Percentiles rank a stretch among this genome's conserved stretches.
These are phyloP conservation scores for Cephalopholis sonnerati DNA, from an alignment of 2,113 vertebrate genomes.

Conservation along the genomic window DNA sequence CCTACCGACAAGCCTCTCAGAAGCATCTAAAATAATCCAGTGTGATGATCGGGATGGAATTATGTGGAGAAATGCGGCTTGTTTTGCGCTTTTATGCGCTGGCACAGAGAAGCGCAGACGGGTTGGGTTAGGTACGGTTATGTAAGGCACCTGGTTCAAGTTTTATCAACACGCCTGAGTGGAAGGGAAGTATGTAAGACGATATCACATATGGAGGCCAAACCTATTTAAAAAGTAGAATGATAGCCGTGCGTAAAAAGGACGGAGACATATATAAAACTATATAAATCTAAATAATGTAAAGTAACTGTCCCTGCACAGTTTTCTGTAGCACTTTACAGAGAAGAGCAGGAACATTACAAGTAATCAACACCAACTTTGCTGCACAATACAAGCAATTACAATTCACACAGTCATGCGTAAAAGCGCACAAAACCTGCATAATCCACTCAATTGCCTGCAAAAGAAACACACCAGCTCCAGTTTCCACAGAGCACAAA, in stretches of 20 bases:
- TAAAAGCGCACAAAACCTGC: not conserved
- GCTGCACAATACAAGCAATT: not conserved
- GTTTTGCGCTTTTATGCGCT: not conserved
- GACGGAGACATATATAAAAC: not conserved
- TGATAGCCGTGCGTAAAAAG: slow-evolving; percentile 1
- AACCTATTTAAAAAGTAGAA: not conserved
- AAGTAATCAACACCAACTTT: not conserved
- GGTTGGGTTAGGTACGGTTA: slow-evolving; percentile 54
- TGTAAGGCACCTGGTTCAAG: slow-evolving; percentile 66
- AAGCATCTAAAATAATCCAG: not conserved
- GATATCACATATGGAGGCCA: slow-evolving; percentile 1
- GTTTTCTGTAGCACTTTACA: not conserved
- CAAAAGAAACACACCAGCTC: not conserved
- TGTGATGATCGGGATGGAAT: not conserved
- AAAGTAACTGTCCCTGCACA: not conserved
- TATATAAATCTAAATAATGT: rapidly evolving
- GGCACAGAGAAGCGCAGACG: not conserved
- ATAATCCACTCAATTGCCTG: not conserved
- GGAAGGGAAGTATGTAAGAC: slow-evolving; percentile 15
- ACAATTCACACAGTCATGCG: no score
- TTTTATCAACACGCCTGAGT: slow-evolving; percentile 18
- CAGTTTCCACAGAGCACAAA: slow-evolving; percentile 46
- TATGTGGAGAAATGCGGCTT: not conserved
- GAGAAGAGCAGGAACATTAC: no score
- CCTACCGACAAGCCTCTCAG: not conserved